Base-by-base conservation (phyloP, 2,797 vertebrate genomes). In the Eulemur rubriventer region DNA sequence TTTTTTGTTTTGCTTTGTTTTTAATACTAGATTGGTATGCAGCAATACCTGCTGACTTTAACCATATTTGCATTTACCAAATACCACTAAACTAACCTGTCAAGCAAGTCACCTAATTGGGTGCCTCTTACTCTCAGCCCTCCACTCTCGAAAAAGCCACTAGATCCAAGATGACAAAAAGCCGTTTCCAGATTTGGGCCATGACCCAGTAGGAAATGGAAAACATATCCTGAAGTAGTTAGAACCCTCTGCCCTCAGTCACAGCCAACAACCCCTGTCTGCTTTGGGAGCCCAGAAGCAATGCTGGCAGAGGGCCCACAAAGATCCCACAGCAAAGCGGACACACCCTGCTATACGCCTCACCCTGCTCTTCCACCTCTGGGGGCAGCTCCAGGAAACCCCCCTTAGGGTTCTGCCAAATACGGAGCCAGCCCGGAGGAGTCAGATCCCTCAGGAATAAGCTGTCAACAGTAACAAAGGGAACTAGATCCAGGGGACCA, bases 11-110 rank as follows among this genome's bases (percentile, higher is more conserved):
- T 43, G 50, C n/a, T 93, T 69, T 88, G 75, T 14, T 86, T 95
- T 81, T 17, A 57, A 46, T 73, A 92, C 12, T 55, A n/a, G 75
- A 30, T 4, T 73, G 63, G 83, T 72, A 72, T 48, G 84, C 24
- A 70, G 73, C n/a, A 38, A 55, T 7, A 85, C 88, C 79, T 89
- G 73, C 69, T 82, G 80, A 75, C 79, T 95, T 76, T 20, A 65
- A 79, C 17, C 61, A 22, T 30, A 57, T 11, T 16, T 69, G 61
- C 57, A 75, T 89, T 89, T 73, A 94, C 11, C 43, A 80, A 89
- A 87, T 76, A 76, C 72, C 87, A 95, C 61, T 85, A 18, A 96
- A 65, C 94, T 84, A 84, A 91, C 91, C 55, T 87, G 73, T 61
- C 63, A 41, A 63, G 52, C 65, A 94, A 83, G 85, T 67, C 76